These are phyloP conservation scores for Microplitis manilae DNA, from an alignment of 2,888 invertebrate genomes.

Conservation along the genomic window DNA sequence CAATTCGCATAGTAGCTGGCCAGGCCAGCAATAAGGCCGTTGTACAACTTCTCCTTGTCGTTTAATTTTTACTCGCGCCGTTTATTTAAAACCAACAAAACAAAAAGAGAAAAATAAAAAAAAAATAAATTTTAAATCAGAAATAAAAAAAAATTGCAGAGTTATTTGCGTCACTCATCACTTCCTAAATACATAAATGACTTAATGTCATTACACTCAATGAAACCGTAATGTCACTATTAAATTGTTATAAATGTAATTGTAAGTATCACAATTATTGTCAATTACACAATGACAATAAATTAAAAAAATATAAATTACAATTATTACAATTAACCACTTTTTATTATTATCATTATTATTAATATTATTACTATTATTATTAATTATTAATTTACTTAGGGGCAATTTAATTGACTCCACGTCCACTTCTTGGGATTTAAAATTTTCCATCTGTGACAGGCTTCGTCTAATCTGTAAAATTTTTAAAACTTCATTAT, in stretches of 20 bases:
- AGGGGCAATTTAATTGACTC: constrained; percentile 58
- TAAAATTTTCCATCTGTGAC: constrained; percentile 60
- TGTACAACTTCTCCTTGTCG: constrained; percentile 60
- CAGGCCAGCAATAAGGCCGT: constrained; percentile 76
- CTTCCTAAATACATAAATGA: background rate
- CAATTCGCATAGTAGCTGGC: constrained; percentile 86
- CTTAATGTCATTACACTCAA: background rate
- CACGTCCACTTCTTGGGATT: constrained; percentile 61
- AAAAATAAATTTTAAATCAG: background rate
- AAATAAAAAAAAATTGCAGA: background rate
- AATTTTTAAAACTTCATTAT: too few species aligned
- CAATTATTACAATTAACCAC: background rate
- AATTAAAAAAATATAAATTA: background rate
- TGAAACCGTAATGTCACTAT: background rate
- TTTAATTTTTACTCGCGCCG: constrained; percentile 41
- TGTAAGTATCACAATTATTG: background rate
- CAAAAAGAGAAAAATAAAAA: background rate
- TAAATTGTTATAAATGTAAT: background rate
- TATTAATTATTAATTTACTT: background rate
- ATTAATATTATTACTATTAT: background rate
- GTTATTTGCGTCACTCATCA: background rate
- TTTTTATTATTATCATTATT: background rate
- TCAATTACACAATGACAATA: background rate
- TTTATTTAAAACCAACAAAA: background rate
- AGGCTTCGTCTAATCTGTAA: constrained; percentile 58